Percentiles rank a stretch among this genome's conserved stretches.
These are phyloP conservation scores for Myotis myotis DNA, from an alignment of 2,797 vertebrate species.

Conservation along the genomic window DNA sequence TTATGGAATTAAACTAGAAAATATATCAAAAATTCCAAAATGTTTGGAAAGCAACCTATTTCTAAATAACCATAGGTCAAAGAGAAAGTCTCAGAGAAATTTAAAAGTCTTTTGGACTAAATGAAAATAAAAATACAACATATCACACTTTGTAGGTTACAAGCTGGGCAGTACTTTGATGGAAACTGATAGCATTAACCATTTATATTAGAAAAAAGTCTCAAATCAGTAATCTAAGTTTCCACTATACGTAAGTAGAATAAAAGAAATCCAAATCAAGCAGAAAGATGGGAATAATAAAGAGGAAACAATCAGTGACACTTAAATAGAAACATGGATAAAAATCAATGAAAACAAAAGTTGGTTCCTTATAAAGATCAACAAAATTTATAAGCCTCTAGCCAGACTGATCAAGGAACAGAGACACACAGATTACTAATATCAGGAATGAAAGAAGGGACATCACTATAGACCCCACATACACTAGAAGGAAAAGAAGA, in stretches of 20 bases:
- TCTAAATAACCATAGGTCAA: conserved; percentile 1
- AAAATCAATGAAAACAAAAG: background rate
- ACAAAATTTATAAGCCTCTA: background rate
- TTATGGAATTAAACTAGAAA: conserved; percentile 1
- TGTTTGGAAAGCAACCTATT: conserved; percentile 1
- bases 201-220: background rate
- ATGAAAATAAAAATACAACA: conserved; percentile 8
- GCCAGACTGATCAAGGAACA: background rate
- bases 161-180: background rate
- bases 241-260: background rate
- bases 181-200: background rate
- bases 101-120: background rate
- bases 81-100: background rate
- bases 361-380: background rate
- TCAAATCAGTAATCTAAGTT: background rate
- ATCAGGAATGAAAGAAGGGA: background rate
- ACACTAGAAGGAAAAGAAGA: background rate
- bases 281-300: background rate
- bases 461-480: background rate
- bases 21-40: background rate
- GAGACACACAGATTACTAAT: background rate
- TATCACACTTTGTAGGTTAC: background rate
- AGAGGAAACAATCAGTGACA: background rate
- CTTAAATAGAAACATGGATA: background rate
- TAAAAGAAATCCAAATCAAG: background rate